A percentile compares a stretch with the other conserved stretches of the same genome.
These are phyloP conservation scores for Malaclemys terrapin DNA, from an alignment of 2,113 vertebrate genomes.

Conservation along the genomic window DNA sequence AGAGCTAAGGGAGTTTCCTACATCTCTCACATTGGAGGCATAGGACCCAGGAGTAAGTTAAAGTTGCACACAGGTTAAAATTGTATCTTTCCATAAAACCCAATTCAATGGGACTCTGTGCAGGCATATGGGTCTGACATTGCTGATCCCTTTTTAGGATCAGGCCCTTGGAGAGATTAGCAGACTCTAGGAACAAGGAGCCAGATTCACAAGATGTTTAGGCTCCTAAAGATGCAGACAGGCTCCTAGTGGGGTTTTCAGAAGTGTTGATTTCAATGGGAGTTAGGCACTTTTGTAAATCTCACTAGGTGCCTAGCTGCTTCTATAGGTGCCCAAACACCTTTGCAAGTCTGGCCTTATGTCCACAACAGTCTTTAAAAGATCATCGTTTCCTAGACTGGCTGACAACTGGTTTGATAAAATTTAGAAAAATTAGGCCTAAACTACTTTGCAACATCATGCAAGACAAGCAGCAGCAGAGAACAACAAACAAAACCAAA, in stretches of 20 bases:
- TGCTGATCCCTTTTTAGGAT: not conserved
- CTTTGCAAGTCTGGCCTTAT: not conserved
- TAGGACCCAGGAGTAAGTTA: not conserved
- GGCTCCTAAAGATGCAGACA: not conserved
- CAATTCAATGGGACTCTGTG: no score
- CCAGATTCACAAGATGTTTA: conserved; percentile 26
- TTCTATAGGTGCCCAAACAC: not conserved
- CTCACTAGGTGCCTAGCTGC: not conserved
- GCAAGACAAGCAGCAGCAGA: not conserved
- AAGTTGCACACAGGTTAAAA: not conserved
- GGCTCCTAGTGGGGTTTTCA: conserved; percentile 13
- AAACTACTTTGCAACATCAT: not conserved
- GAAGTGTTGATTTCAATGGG: not conserved
- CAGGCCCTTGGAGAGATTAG: not conserved
- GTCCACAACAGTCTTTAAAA: not conserved
- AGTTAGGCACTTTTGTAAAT: conserved; percentile 12
- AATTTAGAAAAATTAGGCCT: not conserved
- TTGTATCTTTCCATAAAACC: not conserved
- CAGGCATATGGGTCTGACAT: not conserved
- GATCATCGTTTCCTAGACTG: not conserved
- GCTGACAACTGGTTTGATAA: not conserved
- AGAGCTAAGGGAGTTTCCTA: not conserved
- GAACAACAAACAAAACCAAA: not conserved
- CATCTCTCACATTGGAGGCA: not conserved
- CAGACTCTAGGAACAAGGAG: conserved; percentile 2